phyloP scores from a whole-genome alignment of 2,113 vertebrate genomes.

The Passerina amoena region DNA sequence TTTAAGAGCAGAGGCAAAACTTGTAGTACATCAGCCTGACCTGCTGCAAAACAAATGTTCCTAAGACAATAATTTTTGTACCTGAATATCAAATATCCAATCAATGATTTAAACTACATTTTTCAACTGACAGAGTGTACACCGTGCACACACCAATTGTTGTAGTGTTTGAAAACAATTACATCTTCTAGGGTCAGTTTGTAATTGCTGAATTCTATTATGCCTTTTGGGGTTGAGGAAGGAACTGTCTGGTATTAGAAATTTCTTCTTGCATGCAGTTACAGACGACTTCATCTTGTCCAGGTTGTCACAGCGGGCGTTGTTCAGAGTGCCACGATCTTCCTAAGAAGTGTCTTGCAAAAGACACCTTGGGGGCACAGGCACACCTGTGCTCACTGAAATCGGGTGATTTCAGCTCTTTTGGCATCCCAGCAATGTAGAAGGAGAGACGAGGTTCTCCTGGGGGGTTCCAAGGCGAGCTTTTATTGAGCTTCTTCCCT shows the following conservation, averaged over 20 bases:
- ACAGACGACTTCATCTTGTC: neutral
- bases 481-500: neutral
- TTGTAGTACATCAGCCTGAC: neutral
- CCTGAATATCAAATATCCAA: neutral
- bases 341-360: neutral
- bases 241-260: neutral
- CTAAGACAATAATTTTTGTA: neutral
- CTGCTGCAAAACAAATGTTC: neutral
- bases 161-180: neutral
- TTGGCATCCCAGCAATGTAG: no score
- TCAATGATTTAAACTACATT: neutral
- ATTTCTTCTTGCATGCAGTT: neutral
- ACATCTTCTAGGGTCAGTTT: neutral
- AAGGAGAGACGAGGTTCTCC: no score
- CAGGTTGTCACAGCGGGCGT: neutral
- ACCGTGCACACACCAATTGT: accelerated
- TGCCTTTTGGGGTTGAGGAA: neutral
- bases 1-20: neutral
- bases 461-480: neutral
- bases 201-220: neutral
- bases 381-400: neutral
- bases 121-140: neutral
- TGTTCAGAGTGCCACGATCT: neutral
- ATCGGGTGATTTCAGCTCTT: no score
- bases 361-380: neutral